These are phyloP conservation scores for Drosophila novamexicana DNA, from an alignment of 1,140 invertebrate genomes.

Conservation along the genomic window DNA sequence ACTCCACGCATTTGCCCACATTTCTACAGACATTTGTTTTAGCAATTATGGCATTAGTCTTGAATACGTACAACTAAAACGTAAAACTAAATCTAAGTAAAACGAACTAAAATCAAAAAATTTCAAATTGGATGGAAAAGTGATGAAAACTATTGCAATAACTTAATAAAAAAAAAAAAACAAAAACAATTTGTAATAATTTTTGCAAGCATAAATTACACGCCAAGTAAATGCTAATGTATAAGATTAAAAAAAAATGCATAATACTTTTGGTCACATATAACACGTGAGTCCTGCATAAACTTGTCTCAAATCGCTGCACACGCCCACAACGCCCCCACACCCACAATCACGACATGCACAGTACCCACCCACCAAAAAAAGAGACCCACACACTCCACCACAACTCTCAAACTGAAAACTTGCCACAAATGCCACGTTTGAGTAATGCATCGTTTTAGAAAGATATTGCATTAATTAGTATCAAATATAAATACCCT, in stretches of 20 bases:
- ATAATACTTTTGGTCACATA: conserved; percentile 72
- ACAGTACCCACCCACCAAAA: conserved; percentile 34
- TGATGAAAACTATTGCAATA: conserved; percentile 57
- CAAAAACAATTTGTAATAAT: conserved; percentile 57
- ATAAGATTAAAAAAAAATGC: conserved; percentile 53
- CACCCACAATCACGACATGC: conserved; percentile 67
- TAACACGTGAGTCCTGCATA: conserved; percentile 78
- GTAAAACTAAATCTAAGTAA: conserved; percentile 25
- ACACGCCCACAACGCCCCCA: conserved; percentile 51
- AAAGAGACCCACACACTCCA: neutral
- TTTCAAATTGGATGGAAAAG: conserved; percentile 66
- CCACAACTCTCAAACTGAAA: neutral
- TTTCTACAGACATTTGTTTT: conserved; percentile 77
- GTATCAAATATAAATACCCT: conserved; percentile 9
- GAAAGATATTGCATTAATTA: conserved; percentile 9
- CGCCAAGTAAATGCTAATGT: conserved; percentile 46
- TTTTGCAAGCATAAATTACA: conserved; percentile 59
- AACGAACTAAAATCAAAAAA: conserved; percentile 38
- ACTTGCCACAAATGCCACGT: conserved; percentile 8
- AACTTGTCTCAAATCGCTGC: conserved; percentile 74
- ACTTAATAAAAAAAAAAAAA: conserved; percentile 49
- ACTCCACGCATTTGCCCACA: conserved; percentile 71
- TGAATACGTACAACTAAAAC: conserved; percentile 71
- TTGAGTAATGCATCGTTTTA: conserved; percentile 24
- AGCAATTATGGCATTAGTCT: conserved; percentile 74